These are phyloP conservation scores for Torymus texanus DNA, from an alignment of 2,888 invertebrate species.

Conservation along the genomic window DNA sequence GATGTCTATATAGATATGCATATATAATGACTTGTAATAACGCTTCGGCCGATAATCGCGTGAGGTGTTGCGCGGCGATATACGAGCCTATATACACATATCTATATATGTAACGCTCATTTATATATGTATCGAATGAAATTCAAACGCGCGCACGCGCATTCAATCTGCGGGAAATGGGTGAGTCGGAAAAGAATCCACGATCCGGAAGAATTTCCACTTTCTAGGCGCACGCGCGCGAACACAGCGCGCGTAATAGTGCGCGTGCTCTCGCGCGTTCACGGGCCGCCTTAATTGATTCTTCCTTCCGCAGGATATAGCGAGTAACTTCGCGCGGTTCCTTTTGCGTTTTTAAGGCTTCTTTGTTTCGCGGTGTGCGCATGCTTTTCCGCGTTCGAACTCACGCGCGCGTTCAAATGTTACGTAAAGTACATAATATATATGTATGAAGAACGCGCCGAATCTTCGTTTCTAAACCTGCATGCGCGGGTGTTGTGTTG, in stretches of 20 bases:
- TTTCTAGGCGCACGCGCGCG: slow-evolving; percentile 38
- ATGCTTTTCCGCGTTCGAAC: too few species aligned
- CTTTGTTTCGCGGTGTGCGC: too few species aligned
- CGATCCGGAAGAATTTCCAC: slow-evolving; percentile 51
- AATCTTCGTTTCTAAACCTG: too few species aligned
- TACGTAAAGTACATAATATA: too few species aligned
- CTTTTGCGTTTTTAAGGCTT: too few species aligned
- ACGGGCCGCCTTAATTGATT: slow-evolving; percentile 35
- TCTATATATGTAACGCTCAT: background rate
- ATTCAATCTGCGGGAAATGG: slow-evolving; percentile 28
- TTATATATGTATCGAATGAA: background rate
- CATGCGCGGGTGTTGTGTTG: too few species aligned
- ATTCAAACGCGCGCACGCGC: background rate
- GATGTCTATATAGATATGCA: too few species aligned
- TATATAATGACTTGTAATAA: slow-evolving; percentile 23
- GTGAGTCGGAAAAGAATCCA: slow-evolving; percentile 43
- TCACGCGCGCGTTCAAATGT: too few species aligned
- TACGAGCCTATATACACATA: too few species aligned
- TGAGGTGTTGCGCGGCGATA: background rate
- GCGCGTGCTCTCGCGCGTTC: background rate
- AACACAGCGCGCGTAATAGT: background rate
- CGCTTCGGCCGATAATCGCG: slow-evolving; percentile 33
- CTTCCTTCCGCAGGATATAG: slow-evolving; percentile 37
- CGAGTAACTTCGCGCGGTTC: background rate
- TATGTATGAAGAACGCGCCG: too few species aligned